Evolutionary conservation across 64 coral and sea anemone genomes (phyloP), one percentile per base, ranked within the genome.

Genomic region (Hydrozoanthus tunicans): DNA sequence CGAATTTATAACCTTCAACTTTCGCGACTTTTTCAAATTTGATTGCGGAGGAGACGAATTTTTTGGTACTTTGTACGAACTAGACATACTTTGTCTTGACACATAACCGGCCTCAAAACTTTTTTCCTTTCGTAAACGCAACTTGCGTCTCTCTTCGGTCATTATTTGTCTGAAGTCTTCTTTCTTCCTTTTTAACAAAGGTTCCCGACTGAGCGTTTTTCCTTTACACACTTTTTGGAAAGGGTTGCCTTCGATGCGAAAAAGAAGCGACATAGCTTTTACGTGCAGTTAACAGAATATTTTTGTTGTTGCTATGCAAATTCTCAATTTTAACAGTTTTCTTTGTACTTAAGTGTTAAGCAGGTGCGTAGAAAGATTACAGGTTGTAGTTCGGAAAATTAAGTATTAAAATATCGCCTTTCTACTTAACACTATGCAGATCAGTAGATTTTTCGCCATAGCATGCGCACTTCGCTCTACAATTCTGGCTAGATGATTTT

Each of bases 171-270:
- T 52, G 56, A 85, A 68, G 9, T 12, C 56, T 56, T 85, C 82
- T 25, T 68, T 85, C 8, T 51, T 67, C 15, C 51, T 69, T 15
- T 56, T 53, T 56, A 14, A 51, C 6, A 24, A 8, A 69, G 62
- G 82, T 55, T 69, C 32, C 51, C 15, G 64, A 55, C 15, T 56
- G 51, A 70, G 64, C 23, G 64, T 67, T 70, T 85, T 85, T 6
- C 82, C 82, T 67, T 85, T 85, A 69, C 51, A 69, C 17, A 85
- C 82, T 25, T 85, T 85, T 12, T 52, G 54, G n/a, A 85, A 85
- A 8, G 82, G 82, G 54, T 85, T 85, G 6, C 64, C 43, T 55
- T 85, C 82, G 7, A 54, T 85, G n/a, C 64, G 82, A 69, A 68
- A 85, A 4, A 67, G 3, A 66, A 70, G 65, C 17, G 82, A 70